A percentile compares a stretch with the other conserved stretches of the same genome.
Evolutionary conservation across 2,797 vertebrate species (phyloP).

Genomic region (Cossypha polioptera): DNA sequence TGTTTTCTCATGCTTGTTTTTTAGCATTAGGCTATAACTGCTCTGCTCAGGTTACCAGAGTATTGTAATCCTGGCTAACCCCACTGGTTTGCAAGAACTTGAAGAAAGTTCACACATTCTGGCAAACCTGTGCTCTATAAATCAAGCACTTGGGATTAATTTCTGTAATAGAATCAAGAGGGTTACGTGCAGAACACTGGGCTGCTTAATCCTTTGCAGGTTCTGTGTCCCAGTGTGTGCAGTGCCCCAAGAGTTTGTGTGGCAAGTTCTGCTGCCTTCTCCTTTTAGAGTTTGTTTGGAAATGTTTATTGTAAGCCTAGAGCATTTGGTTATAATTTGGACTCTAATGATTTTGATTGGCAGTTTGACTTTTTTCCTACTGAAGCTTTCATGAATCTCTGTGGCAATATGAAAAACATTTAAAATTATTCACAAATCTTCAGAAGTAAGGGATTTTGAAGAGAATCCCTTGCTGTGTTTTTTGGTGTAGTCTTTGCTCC

Average conservation of each 20-base stretch:
- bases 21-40: not conserved
- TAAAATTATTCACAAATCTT: not conserved
- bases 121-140: not conserved
- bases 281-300: not conserved
- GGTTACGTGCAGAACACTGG: not conserved
- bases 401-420: not conserved
- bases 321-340: conserved; percentile 23
- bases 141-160: not conserved
- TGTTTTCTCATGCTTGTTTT: not conserved
- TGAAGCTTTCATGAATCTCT: not conserved
- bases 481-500: not conserved
- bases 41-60: not conserved
- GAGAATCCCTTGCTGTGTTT: not conserved
- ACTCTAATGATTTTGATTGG: not conserved
- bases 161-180: conserved; percentile 9
- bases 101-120: conserved; percentile 6
- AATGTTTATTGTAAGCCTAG: not conserved
- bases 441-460: not conserved
- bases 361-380: not conserved
- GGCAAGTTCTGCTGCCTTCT: not conserved
- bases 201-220: not conserved
- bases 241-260: not conserved
- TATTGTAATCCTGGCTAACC: conserved; percentile 13
- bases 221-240: not conserved
- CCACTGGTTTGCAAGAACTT: not conserved